Evolutionary conservation across 64 coral and sea anemone genomes (phyloP).

Genomic region (Montipora cactus): DNA sequence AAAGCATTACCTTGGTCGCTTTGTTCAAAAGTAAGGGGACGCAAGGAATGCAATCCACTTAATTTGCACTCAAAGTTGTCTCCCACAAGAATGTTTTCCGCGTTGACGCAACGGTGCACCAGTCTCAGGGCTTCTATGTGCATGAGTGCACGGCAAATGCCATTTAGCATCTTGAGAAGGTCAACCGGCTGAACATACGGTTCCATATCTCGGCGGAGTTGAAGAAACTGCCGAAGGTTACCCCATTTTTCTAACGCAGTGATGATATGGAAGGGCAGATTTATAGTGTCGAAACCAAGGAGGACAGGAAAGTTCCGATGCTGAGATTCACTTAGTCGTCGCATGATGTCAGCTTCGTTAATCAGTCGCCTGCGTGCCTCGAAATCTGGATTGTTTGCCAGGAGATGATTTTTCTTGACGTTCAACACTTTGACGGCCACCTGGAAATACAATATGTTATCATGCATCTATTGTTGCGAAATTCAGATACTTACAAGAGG

Average conservation of each 20-base stretch:
- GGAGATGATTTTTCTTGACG: constrained; percentile 5
- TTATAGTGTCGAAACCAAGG: constrained; percentile 30
- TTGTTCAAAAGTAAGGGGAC: background rate
- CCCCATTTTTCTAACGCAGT: constrained; percentile 15
- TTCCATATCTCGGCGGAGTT: background rate
- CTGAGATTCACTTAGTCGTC: constrained; percentile 3
- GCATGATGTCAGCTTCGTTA: constrained; percentile 19
- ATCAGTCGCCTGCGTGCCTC: background rate
- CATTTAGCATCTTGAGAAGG: constrained; percentile 38
- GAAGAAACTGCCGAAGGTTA: constrained; percentile 57
- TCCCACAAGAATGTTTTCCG: constrained; percentile 62
- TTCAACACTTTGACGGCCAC: constrained; percentile 7
- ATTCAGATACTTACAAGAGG: too few species aligned
- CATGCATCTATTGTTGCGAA: too few species aligned
- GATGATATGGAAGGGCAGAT: constrained; percentile 50
- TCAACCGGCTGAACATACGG: background rate
- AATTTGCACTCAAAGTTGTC: constrained; percentile 45
- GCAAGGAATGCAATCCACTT: constrained; percentile 39
- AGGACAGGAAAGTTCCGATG: constrained; percentile 49
- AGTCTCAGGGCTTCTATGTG: constrained; percentile 36
- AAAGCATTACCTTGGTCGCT: background rate
- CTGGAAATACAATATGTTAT: background rate
- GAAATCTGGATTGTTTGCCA: background rate
- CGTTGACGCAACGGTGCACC: constrained; percentile 69
- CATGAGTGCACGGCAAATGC: constrained; percentile 27